Base-by-base conservation (phyloP, 2,888 invertebrate genomes). In the Acleris literana region DNA sequence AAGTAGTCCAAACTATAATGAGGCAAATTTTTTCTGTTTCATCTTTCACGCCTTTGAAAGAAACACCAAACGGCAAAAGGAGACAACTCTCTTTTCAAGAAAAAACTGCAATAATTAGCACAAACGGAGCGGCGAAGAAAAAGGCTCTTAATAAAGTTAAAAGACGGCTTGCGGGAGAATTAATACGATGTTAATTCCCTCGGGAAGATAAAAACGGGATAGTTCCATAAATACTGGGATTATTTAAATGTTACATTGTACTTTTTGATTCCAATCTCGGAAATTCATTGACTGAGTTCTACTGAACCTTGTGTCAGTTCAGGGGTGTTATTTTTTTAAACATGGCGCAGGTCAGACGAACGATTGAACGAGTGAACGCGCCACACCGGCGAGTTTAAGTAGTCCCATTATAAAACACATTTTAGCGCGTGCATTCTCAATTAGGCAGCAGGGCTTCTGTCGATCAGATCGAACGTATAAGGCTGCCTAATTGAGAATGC, bases 191-290 rank as follows among this genome's bases (percentile, higher is more conserved):
- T 18, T 17, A 22, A 60, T 60, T 65, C 17, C 29, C 46, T 13
- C 3, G 22, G 58, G 17, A 52, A 57, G 52, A 64, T 58, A 53
- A 48, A 44, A 33, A 59, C 18, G 20, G 48, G 33, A 56, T 65
- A 61, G 56, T 52, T 55, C 60, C 22, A 25, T 18, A 61, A 53
- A 65, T 44, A 44, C 20, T 4, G 4, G 18, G 56, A 57, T 61
- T 60, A 65, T 60, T 56, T 54, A 51, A 56, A 56, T 51, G 53
- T 51, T 17, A 52, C 55, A 65, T 65, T 65, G 61, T 51, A 65
- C 51, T 61, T 65, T 61, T 39, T 44, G 52, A 65, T 65, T 65
- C 52, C 46, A 61, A 65, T 65, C 55, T 33, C 17, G 29, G 17
- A 43, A 54, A 49, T 61, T 51, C 51, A 60, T 56, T 65, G 33